These are phyloP conservation scores for Dasyurus viverrinus DNA, from an alignment of 2,113 vertebrate species.

Conservation along the genomic window DNA sequence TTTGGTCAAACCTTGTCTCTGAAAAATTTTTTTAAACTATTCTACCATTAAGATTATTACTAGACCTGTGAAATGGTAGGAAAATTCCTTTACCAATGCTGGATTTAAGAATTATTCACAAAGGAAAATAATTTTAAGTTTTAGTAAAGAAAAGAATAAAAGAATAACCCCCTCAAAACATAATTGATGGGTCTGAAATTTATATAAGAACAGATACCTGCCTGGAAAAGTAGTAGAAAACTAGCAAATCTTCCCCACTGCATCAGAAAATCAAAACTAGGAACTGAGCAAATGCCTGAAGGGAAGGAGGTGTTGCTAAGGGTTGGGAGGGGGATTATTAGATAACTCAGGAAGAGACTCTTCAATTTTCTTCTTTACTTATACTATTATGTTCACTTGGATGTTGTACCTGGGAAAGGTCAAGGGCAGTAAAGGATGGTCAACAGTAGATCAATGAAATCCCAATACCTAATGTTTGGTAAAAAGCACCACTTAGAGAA, in stretches of 20 bases:
- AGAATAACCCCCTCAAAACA: slow-evolving; percentile 62
- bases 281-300: background rate
- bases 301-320: background rate
- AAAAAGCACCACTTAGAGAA: slow-evolving; percentile 38
- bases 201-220: background rate
- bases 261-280: background rate
- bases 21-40: background rate
- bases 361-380: background rate
- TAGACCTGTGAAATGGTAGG: background rate
- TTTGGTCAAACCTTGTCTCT: background rate
- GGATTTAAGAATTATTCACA: background rate
- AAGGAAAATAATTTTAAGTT: slow-evolving; percentile 52
- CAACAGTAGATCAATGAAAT: background rate
- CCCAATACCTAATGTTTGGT: background rate
- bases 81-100: background rate
- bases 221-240: background rate
- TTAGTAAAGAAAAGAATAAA: slow-evolving; percentile 56
- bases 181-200: slow-evolving; percentile 68
- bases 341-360: slow-evolving; percentile 11
- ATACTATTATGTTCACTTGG: background rate
- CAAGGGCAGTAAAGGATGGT: slow-evolving; percentile 1
- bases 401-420: background rate
- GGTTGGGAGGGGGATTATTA: background rate
- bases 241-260: background rate
- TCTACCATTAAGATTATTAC: background rate